phyloP scores from a whole-genome alignment of 2,888 invertebrate species.

The Drosophila anomalata region DNA sequence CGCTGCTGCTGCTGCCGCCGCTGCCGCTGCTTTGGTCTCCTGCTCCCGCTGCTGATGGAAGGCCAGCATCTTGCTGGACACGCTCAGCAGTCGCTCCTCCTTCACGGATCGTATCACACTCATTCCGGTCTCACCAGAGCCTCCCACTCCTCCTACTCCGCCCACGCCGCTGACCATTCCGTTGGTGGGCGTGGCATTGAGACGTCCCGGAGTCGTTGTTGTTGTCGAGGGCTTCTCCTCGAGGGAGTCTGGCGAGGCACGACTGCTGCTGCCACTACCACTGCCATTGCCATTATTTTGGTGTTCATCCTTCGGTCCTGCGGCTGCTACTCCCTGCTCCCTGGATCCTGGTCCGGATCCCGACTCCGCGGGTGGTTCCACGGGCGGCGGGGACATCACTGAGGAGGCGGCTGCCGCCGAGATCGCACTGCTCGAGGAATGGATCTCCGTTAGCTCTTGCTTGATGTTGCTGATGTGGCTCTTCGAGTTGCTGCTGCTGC shows the following conservation, averaged over 20 bases:
- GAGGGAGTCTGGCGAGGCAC: constrained; percentile 83
- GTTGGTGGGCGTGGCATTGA: constrained; percentile 69
- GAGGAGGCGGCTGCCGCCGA: constrained; percentile 76
- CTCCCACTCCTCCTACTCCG: constrained; percentile 19
- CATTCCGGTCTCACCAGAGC: constrained; percentile 58
- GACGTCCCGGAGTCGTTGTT: constrained; percentile 51
- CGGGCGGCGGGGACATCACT: constrained; percentile 81
- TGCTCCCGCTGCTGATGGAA: constrained; percentile 79
- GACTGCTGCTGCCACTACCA: constrained; percentile 81
- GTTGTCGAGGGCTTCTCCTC: constrained; percentile 83
- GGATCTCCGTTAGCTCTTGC: constrained; percentile 81
- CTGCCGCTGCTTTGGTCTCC: constrained; percentile 70
- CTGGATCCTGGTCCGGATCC: constrained; percentile 7
- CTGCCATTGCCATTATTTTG: constrained; percentile 82
- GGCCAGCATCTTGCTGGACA: constrained; percentile 82
- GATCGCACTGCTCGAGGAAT: constrained; percentile 78
- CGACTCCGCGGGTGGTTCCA: constrained; percentile 49
- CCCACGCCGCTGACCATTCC: constrained; percentile 59
- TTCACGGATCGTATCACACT: constrained; percentile 84
- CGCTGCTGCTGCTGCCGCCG: constrained; percentile 46
- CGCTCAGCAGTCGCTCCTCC: constrained; percentile 82
- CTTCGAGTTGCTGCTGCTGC: constrained; percentile 7
- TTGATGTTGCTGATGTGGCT: constrained; percentile 36
- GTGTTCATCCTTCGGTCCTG: constrained; percentile 12
- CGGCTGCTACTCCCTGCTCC: background rate